Evolutionary conservation across 2,888 invertebrate species (phyloP).

Genomic region (Hyposoter didymator): DNA sequence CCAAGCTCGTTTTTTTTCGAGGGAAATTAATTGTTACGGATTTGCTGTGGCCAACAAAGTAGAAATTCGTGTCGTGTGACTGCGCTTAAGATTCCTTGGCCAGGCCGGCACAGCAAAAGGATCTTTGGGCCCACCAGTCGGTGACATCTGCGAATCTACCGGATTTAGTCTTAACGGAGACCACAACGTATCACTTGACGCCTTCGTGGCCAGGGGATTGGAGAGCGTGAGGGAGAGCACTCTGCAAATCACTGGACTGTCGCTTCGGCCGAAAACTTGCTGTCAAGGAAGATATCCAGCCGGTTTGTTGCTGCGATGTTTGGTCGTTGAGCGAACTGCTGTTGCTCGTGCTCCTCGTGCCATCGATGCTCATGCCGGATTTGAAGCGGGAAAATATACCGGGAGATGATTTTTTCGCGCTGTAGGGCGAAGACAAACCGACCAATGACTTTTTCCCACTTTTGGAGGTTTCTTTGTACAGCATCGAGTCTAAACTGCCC

Average conservation of each 20-base stretch:
- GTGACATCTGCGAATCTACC: constrained; percentile 74
- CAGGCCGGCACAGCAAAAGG: constrained; percentile 79
- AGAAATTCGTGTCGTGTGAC: neutral
- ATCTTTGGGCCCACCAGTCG: constrained; percentile 79
- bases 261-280: constrained; percentile 82
- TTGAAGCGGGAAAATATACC: constrained; percentile 81
- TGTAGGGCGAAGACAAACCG: constrained; percentile 73
- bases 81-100: constrained; percentile 56
- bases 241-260: constrained; percentile 72
- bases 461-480: constrained; percentile 78
- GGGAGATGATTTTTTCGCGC: constrained; percentile 79
- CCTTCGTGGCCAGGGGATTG: constrained; percentile 80
- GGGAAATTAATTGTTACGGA: too few species aligned
- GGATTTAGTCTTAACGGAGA: constrained; percentile 73
- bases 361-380: constrained; percentile 82
- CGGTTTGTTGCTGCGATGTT: constrained; percentile 74
- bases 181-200: constrained; percentile 81
- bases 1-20: too few species aligned
- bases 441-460: constrained; percentile 72
- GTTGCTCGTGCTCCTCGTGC: constrained; percentile 79
- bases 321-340: constrained; percentile 81
- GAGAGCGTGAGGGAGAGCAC: constrained; percentile 74
- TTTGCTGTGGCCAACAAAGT: neutral
- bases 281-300: constrained; percentile 83
- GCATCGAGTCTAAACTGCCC: constrained; percentile 82